Conservation (phyloP, 2,888 invertebrate species). For the Agrotis exclamationis region DNA sequence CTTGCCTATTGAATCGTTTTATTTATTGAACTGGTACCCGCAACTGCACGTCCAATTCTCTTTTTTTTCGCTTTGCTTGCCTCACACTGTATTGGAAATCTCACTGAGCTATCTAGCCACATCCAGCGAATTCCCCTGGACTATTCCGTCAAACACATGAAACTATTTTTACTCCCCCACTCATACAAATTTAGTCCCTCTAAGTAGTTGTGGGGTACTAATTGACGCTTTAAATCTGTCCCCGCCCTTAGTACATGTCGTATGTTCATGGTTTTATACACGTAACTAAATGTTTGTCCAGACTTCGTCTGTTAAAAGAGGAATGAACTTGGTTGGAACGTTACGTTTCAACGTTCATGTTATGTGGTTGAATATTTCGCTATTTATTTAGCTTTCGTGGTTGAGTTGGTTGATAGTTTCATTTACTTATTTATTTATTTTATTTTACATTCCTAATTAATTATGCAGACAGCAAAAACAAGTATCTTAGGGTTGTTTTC, state of each 20-base stretch:
- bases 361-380: slow-evolving; percentile 14
- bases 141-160: slow-evolving; percentile 67
- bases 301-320: slow-evolving; percentile 37
- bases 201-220: slow-evolving; percentile 79
- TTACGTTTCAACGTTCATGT: slow-evolving; percentile 11
- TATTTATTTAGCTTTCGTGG: slow-evolving; percentile 24
- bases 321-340: slow-evolving; percentile 55
- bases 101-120: slow-evolving; percentile 33
- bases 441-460: neutral
- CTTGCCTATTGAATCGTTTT: no score
- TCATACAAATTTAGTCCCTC: slow-evolving; percentile 82
- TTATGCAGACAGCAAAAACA: neutral
- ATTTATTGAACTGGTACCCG: no score
- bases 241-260: slow-evolving; percentile 74
- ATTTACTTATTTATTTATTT: no score
- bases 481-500: neutral
- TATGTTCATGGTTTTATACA: slow-evolving; percentile 71
- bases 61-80: neutral
- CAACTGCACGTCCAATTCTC: no score
- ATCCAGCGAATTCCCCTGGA: slow-evolving; percentile 63
- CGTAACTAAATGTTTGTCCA: slow-evolving; percentile 41
- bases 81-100: neutral
- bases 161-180: slow-evolving; percentile 83
- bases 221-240: slow-evolving; percentile 89
- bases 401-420: slow-evolving; percentile 8